Percentiles rank a stretch among this genome's conserved stretches.
phyloP scores from a whole-genome alignment of 1,140 invertebrate genomes.

The Agrilus planipennis region DNA sequence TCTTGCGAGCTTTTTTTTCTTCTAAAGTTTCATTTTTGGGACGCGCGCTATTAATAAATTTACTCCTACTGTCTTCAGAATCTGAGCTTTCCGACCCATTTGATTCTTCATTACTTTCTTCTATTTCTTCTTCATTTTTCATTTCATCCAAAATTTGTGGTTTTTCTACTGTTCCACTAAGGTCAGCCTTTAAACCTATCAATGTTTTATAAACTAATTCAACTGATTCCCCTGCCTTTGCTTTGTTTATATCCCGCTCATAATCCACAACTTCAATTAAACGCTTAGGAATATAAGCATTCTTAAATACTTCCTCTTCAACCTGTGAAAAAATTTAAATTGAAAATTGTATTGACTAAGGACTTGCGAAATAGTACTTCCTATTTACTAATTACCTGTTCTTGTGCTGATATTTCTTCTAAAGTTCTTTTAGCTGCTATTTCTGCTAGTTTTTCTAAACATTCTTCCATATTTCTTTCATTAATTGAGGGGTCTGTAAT shows the following conservation, averaged over 20 bases:
- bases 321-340: constrained; percentile 29
- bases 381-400: constrained; percentile 38
- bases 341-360: neutral
- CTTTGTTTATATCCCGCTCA: constrained; percentile 76
- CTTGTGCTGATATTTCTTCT: constrained; percentile 50
- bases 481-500: constrained; percentile 83
- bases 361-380: neutral
- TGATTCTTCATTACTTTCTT: constrained; percentile 35
- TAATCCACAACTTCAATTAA: constrained; percentile 85
- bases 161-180: constrained; percentile 55
- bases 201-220: constrained; percentile 76
- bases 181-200: constrained; percentile 67
- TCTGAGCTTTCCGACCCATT: constrained; percentile 29
- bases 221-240: constrained; percentile 59
- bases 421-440: constrained; percentile 46
- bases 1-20: constrained; percentile 75
- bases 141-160: constrained; percentile 41
- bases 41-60: constrained; percentile 55
- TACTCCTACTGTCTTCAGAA: constrained; percentile 39
- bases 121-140: constrained; percentile 33
- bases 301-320: constrained; percentile 86
- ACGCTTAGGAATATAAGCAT: constrained; percentile 87
- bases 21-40: constrained; percentile 79
- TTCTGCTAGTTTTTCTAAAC: constrained; percentile 59
- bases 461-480: constrained; percentile 69